These are phyloP conservation scores for Apodemus speciosus DNA, from an alignment of 2,113 vertebrate genomes.

Conservation along the genomic window DNA sequence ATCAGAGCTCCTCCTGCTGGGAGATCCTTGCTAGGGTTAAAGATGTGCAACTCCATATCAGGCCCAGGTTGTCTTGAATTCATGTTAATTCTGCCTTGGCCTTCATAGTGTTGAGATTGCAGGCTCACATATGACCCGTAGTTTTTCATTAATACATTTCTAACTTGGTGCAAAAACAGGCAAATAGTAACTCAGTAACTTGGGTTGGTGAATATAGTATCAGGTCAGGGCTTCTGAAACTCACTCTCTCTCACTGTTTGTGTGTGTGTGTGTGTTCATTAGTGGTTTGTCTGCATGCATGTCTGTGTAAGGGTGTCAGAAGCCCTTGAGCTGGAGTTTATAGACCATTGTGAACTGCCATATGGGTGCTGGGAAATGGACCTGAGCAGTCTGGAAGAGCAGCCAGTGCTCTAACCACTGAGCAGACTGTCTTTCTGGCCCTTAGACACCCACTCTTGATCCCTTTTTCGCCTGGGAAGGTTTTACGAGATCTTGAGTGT, in stretches of 20 bases:
- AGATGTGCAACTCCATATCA: neutral
- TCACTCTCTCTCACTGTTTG: neutral
- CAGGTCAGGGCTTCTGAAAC: neutral
- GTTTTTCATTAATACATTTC: neutral
- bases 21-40: neutral
- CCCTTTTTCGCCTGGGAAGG: neutral
- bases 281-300: neutral
- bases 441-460: neutral
- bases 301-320: neutral
- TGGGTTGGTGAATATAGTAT: neutral
- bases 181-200: neutral
- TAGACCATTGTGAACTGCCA: neutral
- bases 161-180: neutral
- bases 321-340: neutral
- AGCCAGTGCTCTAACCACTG: neutral
- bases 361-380: neutral
- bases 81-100: neutral
- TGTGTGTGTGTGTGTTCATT: neutral
- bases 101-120: neutral
- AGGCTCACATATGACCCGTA: neutral
- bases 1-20: neutral
- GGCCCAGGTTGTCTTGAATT: neutral
- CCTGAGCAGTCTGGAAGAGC: neutral
- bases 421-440: neutral
- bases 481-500: neutral